Conservation (phyloP, 1,140 invertebrate species). For the Zaprionus lachaisei region DNA sequence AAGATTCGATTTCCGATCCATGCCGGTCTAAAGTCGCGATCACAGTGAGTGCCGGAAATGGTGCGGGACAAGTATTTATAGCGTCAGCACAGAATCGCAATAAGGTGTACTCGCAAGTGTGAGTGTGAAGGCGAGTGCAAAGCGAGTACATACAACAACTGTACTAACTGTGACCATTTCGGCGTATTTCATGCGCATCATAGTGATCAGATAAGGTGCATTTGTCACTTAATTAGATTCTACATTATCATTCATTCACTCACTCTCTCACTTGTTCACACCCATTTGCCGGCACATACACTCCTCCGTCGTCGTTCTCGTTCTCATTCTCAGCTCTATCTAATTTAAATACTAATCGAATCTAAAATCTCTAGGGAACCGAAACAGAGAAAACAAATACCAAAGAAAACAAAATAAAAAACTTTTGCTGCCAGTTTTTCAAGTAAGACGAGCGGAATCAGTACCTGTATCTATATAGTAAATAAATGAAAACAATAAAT, state of each 20-base stretch:
- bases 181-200: conserved; percentile 58
- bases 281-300: not conserved
- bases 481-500: not conserved
- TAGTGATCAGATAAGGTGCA: conserved; percentile 73
- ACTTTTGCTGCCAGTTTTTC: conserved; percentile 4
- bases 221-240: conserved; percentile 74
- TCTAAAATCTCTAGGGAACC: conserved; percentile 17
- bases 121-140: conserved; percentile 7
- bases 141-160: conserved; percentile 2
- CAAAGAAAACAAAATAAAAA: conserved; percentile 13
- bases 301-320: not conserved
- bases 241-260: conserved; percentile 28
- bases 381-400: not conserved
- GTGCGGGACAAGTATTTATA: conserved; percentile 59
- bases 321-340: conserved; percentile 10
- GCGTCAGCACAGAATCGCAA: not conserved
- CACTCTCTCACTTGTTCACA: not conserved
- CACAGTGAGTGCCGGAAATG: conserved; percentile 65
- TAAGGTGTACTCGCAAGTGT: not conserved
- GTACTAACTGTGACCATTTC: conserved; percentile 57
- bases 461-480: not conserved
- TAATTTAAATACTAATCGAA: conserved; percentile 31
- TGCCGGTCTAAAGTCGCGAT: conserved; percentile 41
- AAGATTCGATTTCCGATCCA: conserved; percentile 30
- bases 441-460: conserved; percentile 1